Evolutionary conservation across 2,888 invertebrate species (phyloP), one percentile per base, ranked within the genome.

Genomic region (Cephonodes hylas): DNA sequence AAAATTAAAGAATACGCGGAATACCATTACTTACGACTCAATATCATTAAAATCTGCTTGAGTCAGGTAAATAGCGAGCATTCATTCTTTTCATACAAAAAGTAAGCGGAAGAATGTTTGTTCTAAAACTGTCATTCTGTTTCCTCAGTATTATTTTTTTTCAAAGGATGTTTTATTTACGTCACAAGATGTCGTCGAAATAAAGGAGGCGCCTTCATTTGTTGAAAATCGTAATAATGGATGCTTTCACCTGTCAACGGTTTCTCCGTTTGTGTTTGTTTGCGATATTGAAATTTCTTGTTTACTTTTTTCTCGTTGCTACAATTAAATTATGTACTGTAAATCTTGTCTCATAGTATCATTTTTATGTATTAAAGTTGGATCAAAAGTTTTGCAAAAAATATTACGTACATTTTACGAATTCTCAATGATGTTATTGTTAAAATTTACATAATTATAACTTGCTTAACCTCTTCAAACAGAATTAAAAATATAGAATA

Each of bases 161-260:
- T 76, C 74, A 76, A 80, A 78, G 65, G 74, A 76, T 78, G 77
- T 82, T 75, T 77, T 76, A 72, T 74, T 71, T 74, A 69, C 60
- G 68, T 64, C 66, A 61, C 53, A 72, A 74, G 71, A 71, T 64
- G 65, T 62, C 69, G 68, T 71, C 66, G 67, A 75, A 80, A 79
- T 80, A 80, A 80, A 74, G 73, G 70, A 73, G 72, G 62, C 63
- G 67, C 73, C 78, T 80, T 81, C 75, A 77, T 80, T 79, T 80
- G 73, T 73, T 65, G 72, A 71, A 73, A 77, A 81, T 80, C 71
- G 72, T 72, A 78, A 83, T 81, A 84, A 86, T 80, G 75, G 80
- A 77, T 74, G 77, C 80, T 81, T 81, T 79, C 80, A 82, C 80
- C 83, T 84, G 82, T 84, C 85, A 80, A 77, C 77, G 73, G 72